A percentile compares a stretch with the other conserved stretches of the same genome.
Conservation (phyloP, 2,113 vertebrate genomes). For the Percina caprodes region DNA sequence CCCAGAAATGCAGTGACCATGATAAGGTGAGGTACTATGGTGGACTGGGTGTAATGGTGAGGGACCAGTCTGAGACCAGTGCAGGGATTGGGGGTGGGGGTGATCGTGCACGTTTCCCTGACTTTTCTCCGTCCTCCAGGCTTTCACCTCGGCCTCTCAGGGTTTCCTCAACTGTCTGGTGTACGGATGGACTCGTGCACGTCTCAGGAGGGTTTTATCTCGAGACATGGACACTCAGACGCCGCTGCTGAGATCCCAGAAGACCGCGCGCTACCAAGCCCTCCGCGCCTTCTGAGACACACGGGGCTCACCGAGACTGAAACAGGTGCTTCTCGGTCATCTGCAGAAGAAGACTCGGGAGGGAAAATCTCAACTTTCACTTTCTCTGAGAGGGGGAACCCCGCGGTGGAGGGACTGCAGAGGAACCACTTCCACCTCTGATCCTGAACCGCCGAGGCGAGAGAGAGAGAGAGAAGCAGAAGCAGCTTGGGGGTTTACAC, state of each 20-base stretch:
- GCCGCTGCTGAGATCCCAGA: constrained; percentile 91
- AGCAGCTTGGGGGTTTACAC: constrained; percentile 12
- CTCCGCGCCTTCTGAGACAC: constrained; percentile 39
- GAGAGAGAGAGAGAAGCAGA: constrained; percentile 56
- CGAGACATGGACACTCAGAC: constrained; percentile 91
- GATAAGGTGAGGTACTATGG: no score
- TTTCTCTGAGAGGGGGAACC: constrained; percentile 17
- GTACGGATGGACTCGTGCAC: constrained; percentile 89
- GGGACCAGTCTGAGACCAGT: no score
- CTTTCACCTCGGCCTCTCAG: constrained; percentile 90
- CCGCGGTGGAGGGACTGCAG: background rate
- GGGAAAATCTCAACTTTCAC: constrained; percentile 11
- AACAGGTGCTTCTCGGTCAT: background rate
- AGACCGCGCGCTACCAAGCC: constrained; percentile 84
- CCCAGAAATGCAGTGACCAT: no score
- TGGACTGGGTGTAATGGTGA: no score
- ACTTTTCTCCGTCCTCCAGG: constrained; percentile 76
- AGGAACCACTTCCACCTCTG: constrained; percentile 1
- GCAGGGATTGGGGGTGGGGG: no score
- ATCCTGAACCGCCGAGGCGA: constrained; percentile 23
- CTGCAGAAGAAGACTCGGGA: background rate
- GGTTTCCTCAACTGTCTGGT: constrained; percentile 91
- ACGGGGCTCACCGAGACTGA: background rate
- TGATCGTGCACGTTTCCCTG: no score
- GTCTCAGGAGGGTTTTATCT: constrained; percentile 68